These are phyloP conservation scores for Palaemon carinicauda DNA, from an alignment of 1,140 invertebrate genomes.

Conservation along the genomic window DNA sequence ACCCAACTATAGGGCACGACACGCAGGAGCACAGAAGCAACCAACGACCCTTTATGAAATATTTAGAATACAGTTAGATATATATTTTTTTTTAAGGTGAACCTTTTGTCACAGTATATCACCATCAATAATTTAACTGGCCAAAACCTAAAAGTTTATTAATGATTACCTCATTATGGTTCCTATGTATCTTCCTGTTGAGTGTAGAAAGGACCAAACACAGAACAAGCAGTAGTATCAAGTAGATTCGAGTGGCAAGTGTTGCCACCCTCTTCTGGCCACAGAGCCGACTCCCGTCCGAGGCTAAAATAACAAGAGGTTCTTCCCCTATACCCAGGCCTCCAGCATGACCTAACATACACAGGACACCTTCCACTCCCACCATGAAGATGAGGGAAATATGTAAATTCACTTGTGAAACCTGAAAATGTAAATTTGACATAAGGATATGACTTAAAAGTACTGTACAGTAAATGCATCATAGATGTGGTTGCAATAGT, in stretches of 20 bases:
- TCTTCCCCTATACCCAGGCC: conserved; percentile 3
- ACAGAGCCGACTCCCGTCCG: conserved; percentile 19
- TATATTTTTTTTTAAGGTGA: neutral
- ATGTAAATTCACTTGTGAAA: conserved; percentile 44
- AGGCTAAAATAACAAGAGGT: conserved; percentile 19
- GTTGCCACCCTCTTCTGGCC: conserved; percentile 30
- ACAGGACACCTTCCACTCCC: conserved; percentile 29
- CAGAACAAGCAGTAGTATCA: conserved; percentile 26
- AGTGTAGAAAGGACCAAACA: conserved; percentile 14
- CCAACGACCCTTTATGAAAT: conserved; percentile 32
- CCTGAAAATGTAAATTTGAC: conserved; percentile 12
- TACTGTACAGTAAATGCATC: too few species aligned
- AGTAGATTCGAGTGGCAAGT: conserved; percentile 34
- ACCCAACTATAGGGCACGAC: conserved; percentile 33
- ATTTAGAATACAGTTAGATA: neutral
- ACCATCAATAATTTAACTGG: neutral
- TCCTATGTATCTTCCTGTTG: conserved; percentile 47
- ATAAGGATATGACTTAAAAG: too few species aligned
- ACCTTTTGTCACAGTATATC: neutral
- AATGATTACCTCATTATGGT: conserved; percentile 45
- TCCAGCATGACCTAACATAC: conserved; percentile 35
- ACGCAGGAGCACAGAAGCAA: conserved; percentile 38
- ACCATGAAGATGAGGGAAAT: conserved; percentile 43
- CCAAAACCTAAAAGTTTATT: neutral
- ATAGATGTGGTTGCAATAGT: neutral